These are phyloP conservation scores for Hydrozoanthus gracilis DNA, from an alignment of 92 coral and sea anemone species.

Conservation along the genomic window DNA sequence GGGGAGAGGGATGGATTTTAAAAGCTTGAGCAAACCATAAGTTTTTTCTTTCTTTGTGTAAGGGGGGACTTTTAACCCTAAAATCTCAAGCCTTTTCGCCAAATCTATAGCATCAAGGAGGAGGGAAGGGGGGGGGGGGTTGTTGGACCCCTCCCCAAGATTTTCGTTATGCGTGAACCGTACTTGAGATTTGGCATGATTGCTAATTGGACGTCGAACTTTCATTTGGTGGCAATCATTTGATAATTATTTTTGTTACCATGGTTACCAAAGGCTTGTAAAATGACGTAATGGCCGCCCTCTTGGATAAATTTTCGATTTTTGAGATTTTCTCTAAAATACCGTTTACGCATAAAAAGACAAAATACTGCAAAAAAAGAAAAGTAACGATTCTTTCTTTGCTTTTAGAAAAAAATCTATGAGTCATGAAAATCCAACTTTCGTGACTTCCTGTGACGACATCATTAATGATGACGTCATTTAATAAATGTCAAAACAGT, in stretches of 20 bases:
- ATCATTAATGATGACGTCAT: not conserved
- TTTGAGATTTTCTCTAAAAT: slow-evolving; percentile 6
- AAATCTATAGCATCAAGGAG: not conserved
- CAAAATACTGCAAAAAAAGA: slow-evolving; percentile 2
- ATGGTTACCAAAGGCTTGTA: slow-evolving; percentile 18
- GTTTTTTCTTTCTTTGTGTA: too few relatives aligned
- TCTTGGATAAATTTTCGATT: slow-evolving; percentile 17
- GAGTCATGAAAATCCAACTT: not conserved
- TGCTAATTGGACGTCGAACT: slow-evolving; percentile 18
- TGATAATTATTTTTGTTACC: slow-evolving; percentile 10
- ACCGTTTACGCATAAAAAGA: not conserved
- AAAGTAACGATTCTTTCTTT: slow-evolving; percentile 1
- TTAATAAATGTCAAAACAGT: not conserved
- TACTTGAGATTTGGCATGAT: slow-evolving; percentile 22
- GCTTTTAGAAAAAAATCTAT: not conserved
- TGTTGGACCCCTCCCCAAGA: slow-evolving; percentile 2
- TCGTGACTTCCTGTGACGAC: slow-evolving; percentile 13
- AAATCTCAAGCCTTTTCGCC: not conserved
- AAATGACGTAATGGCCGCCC: not conserved
- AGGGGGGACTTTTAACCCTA: too few relatives aligned
- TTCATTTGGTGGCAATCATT: not conserved
- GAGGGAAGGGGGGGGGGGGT: slow-evolving; percentile 1
- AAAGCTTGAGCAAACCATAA: too few relatives aligned
- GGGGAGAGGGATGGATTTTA: too few relatives aligned
- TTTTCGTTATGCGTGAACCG: slow-evolving; percentile 12